Percentiles rank a stretch among this genome's conserved stretches.
Conservation (phyloP, 35 echinoderm and acorn worm genomes). For the Lytechinus variegatus region DNA sequence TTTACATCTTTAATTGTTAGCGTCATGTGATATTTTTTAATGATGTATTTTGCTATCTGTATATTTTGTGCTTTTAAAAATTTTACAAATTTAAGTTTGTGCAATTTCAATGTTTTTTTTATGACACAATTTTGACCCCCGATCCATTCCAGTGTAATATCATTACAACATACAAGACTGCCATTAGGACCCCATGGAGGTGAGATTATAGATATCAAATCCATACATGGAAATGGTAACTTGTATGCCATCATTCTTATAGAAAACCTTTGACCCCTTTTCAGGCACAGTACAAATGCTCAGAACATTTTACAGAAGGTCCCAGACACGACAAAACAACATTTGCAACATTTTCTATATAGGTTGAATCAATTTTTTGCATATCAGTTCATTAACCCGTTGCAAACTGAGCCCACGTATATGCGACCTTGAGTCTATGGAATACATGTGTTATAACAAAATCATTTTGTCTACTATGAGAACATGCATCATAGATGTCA, state of each 20-base stretch:
- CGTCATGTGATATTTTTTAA: not conserved
- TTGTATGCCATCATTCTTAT: not conserved
- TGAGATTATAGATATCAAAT: not conserved
- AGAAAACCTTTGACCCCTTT: no score
- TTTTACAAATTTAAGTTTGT: not conserved
- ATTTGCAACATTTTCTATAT: no score
- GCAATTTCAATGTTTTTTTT: not conserved
- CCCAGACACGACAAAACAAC: no score
- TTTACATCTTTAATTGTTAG: not conserved
- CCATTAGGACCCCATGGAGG: not conserved
- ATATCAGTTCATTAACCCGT: no score
- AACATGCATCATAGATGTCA: no score
- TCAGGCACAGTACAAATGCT: no score
- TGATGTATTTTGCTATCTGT: not conserved
- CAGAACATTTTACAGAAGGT: no score
- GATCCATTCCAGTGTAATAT: constrained; percentile 12
- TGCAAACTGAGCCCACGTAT: no score
- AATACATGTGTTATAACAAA: no score
- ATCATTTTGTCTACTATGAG: no score
- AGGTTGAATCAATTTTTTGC: no score
- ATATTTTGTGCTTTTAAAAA: not conserved
- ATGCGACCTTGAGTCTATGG: no score
- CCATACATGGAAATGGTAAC: not conserved
- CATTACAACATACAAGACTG: not conserved
- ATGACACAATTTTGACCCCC: not conserved